Conservation (phyloP, 2,888 invertebrate genomes). For the Chorisops tibialis region DNA sequence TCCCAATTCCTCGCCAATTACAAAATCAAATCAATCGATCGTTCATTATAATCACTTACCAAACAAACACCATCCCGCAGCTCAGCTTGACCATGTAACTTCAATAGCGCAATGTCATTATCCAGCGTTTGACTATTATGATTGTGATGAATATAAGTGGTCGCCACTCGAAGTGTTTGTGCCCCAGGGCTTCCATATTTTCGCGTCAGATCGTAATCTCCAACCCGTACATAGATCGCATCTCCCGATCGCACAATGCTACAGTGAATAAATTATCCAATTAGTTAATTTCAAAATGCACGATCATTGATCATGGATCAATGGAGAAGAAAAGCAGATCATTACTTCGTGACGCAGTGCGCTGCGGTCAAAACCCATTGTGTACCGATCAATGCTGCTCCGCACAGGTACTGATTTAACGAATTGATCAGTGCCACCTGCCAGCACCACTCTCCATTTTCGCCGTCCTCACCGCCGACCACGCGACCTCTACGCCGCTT, state of each 20-base stretch:
- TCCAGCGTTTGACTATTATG: slow-evolving; percentile 92
- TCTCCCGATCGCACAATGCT: slow-evolving; percentile 93
- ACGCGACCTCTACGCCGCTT: slow-evolving; percentile 54
- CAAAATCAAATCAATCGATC: neutral
- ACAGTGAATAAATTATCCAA: slow-evolving; percentile 36
- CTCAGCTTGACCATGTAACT: slow-evolving; percentile 84
- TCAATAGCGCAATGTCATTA: slow-evolving; percentile 89
- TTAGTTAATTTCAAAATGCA: neutral
- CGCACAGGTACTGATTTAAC: slow-evolving; percentile 88
- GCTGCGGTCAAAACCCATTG: slow-evolving; percentile 94
- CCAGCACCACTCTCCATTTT: slow-evolving; percentile 94
- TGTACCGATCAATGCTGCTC: slow-evolving; percentile 88
- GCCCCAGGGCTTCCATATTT: slow-evolving; percentile 90
- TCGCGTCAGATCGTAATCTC: slow-evolving; percentile 86
- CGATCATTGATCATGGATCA: neutral
- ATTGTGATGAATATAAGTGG: slow-evolving; percentile 93
- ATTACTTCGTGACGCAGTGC: slow-evolving; percentile 88
- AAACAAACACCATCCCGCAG: slow-evolving; percentile 72
- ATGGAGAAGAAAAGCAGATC: neutral
- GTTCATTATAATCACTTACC: slow-evolving; percentile 36
- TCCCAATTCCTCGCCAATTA: too few species aligned
- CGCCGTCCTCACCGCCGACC: slow-evolving; percentile 88
- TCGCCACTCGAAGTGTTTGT: slow-evolving; percentile 84
- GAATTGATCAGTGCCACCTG: slow-evolving; percentile 91
- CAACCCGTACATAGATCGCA: slow-evolving; percentile 88